Evolutionary conservation across 2,113 vertebrate genomes (phyloP).

Genomic region (Scatophagus argus): DNA sequence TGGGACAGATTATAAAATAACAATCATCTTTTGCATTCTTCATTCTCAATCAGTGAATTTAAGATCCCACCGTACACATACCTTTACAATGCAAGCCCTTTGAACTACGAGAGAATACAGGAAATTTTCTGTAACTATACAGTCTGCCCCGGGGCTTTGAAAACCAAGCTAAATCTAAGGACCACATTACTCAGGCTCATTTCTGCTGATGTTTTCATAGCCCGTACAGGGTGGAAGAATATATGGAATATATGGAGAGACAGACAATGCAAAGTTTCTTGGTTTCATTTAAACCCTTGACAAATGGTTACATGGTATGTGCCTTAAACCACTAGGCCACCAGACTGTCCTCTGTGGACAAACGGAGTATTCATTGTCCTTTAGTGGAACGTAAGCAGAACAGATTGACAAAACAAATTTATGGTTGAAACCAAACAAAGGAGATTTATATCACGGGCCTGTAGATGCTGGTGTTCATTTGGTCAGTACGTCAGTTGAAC

Average conservation of each 20-base stretch:
- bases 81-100: neutral
- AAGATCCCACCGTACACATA: neutral
- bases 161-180: neutral
- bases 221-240: conserved; percentile 1
- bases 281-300: conserved; percentile 20
- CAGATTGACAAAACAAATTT: neutral
- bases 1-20: neutral
- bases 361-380: conserved; percentile 26
- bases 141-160: neutral
- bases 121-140: neutral
- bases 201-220: conserved; percentile 9
- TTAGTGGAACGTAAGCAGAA: conserved; percentile 19
- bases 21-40: neutral
- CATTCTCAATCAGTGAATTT: neutral
- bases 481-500: neutral
- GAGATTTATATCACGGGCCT: neutral
- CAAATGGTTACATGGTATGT: conserved; percentile 18
- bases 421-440: neutral
- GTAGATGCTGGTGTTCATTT: neutral
- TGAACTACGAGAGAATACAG: no score
- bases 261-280: conserved; percentile 8
- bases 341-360: neutral
- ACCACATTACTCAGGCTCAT: neutral
- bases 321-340: conserved; percentile 4
- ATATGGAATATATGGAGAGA: conserved; percentile 11